phyloP scores from a whole-genome alignment of 1,140 invertebrate genomes.

The Philotrypesis tridentata region DNA sequence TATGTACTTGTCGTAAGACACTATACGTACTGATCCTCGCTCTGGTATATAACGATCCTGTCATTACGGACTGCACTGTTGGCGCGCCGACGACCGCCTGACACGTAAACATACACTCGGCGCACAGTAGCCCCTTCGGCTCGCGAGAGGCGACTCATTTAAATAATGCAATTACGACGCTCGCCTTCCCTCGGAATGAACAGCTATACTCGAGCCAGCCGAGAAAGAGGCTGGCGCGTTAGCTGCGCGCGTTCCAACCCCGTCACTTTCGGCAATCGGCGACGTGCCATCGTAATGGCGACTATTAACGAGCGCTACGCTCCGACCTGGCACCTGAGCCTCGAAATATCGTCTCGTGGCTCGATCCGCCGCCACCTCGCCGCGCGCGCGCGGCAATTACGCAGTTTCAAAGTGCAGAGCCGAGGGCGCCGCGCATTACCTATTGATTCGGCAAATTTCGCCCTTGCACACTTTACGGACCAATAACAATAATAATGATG shows the following conservation, averaged over 20 bases:
- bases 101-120: background rate
- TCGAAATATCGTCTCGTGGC: constrained; percentile 18
- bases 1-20: background rate
- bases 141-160: constrained; percentile 14
- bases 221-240: too few relatives aligned
- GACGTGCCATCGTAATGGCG: constrained; percentile 18
- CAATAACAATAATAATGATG: constrained; percentile 26
- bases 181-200: background rate
- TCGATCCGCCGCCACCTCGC: background rate
- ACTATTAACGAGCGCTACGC: constrained; percentile 41
- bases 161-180: constrained; percentile 42
- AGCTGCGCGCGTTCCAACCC: constrained; percentile 29
- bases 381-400: constrained; percentile 37
- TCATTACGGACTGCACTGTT: background rate
- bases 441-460: constrained; percentile 40
- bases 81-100: background rate
- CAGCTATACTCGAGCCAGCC: background rate
- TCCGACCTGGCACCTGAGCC: constrained; percentile 40
- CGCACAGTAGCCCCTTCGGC: background rate
- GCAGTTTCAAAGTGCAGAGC: constrained; percentile 6
- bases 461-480: background rate
- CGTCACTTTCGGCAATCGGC: constrained; percentile 44
- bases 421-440: constrained; percentile 32
- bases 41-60: background rate
- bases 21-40: background rate